Conservation (phyloP, 2,888 invertebrate species). For the Dioctria rufipes region DNA sequence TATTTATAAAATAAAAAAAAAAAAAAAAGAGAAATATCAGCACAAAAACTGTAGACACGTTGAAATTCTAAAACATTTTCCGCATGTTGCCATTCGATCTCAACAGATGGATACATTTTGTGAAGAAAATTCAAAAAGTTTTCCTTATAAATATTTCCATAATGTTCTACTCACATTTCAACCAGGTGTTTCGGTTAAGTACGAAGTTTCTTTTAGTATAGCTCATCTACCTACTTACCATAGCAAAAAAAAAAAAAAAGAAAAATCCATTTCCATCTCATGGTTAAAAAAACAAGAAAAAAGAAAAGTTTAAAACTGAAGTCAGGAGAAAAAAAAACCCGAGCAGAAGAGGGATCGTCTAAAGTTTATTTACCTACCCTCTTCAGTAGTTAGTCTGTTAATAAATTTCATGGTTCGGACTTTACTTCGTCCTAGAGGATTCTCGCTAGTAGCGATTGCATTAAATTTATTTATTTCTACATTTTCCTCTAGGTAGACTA, state of each 20-base stretch:
- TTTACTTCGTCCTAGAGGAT: neutral
- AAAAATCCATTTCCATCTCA: neutral
- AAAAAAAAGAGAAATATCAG: too few species aligned
- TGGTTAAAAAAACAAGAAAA: neutral
- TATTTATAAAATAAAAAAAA: too few species aligned
- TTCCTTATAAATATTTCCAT: constrained; percentile 48
- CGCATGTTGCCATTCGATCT: constrained; percentile 43
- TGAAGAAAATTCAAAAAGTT: constrained; percentile 50
- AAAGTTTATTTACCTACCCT: constrained; percentile 4
- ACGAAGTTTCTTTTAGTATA: constrained; percentile 49
- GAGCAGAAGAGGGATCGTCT: constrained; percentile 17
- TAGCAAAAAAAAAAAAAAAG: constrained; percentile 1
- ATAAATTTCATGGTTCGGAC: constrained; percentile 37
- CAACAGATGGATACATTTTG: constrained; percentile 44
- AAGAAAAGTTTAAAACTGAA: constrained; percentile 29
- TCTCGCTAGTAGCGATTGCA: constrained; percentile 44
- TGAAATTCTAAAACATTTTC: constrained; percentile 10
- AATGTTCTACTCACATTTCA: constrained; percentile 33
- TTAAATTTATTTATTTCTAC: constrained; percentile 57
- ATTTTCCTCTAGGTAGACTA: constrained; percentile 43
- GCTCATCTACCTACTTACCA: neutral
- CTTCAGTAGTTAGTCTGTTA: constrained; percentile 6
- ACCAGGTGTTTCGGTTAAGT: constrained; percentile 54
- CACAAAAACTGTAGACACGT: too few species aligned
- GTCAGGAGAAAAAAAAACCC: neutral